These are phyloP conservation scores for Clarias gariepinus DNA, from an alignment of 2,113 vertebrate species.

Conservation along the genomic window DNA sequence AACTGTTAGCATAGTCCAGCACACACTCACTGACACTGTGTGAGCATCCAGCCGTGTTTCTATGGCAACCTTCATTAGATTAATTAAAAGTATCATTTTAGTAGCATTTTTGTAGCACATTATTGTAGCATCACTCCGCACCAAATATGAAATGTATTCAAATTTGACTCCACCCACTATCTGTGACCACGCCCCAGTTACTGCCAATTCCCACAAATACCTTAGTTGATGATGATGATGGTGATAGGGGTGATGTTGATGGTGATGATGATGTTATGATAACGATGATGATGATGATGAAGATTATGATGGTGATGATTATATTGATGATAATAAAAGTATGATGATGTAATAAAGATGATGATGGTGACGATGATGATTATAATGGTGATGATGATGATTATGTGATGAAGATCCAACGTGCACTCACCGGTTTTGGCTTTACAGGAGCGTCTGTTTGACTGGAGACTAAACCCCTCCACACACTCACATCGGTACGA, in stretches of 20 bases:
- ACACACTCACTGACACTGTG: too few species aligned
- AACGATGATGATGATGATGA: too few species aligned
- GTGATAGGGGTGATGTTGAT: too few species aligned
- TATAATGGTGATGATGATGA: background rate
- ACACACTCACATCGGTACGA: constrained; percentile 81
- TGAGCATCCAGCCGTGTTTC: background rate
- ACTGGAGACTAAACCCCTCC: constrained; percentile 81
- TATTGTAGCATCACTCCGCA: too few species aligned
- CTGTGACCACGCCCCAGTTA: background rate
- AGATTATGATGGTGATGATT: too few species aligned
- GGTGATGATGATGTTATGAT: too few species aligned
- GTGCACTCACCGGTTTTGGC: constrained; percentile 79
- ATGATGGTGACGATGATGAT: constrained; percentile 7
- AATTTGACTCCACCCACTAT: background rate
- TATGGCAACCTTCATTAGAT: too few species aligned
- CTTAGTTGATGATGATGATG: background rate
- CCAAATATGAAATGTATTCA: background rate
- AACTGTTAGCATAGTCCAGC: too few species aligned
- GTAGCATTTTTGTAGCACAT: too few species aligned
- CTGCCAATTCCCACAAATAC: background rate
- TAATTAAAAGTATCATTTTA: too few species aligned
- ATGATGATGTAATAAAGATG: background rate
- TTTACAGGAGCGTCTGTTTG: constrained; percentile 82
- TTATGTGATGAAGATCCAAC: constrained; percentile 14
- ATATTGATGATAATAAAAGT: too few species aligned